Percentiles rank a stretch among this genome's conserved stretches.
Conservation (phyloP, 1,140 invertebrate genomes). For the Radopholus similis region DNA sequence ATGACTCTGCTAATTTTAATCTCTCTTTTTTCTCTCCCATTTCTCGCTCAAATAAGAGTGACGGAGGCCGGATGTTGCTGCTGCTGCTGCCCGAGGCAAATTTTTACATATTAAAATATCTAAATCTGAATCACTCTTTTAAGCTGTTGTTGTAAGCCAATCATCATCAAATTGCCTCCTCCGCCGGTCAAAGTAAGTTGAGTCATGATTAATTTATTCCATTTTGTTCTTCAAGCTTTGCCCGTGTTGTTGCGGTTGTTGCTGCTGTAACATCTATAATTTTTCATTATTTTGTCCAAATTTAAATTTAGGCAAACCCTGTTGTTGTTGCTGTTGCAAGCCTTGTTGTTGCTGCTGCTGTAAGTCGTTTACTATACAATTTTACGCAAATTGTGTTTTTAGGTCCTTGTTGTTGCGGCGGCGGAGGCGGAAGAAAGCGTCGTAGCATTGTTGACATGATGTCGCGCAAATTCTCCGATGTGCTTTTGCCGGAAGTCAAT, state of each 20-base stretch:
- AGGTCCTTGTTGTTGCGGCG: slow-evolving; percentile 15
- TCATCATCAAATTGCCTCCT: slow-evolving; percentile 26
- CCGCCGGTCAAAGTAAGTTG: slow-evolving; percentile 6
- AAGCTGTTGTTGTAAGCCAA: slow-evolving; percentile 32
- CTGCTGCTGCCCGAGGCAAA: slow-evolving; percentile 18
- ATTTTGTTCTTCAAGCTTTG: slow-evolving; percentile 4
- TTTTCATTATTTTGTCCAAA: not conserved
- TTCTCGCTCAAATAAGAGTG: not conserved
- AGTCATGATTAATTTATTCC: not conserved
- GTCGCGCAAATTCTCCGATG: slow-evolving; percentile 27
- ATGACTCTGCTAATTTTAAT: too few relatives aligned
- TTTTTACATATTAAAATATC: not conserved
- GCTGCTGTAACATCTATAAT: slow-evolving; percentile 16
- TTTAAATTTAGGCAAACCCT: slow-evolving; percentile 13
- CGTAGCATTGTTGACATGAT: slow-evolving; percentile 25
- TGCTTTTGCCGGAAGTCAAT: slow-evolving; percentile 24
- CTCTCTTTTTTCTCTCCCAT: not conserved
- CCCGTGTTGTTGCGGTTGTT: slow-evolving; percentile 27
- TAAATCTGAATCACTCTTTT: not conserved
- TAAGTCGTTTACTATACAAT: not conserved
- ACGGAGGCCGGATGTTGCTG: slow-evolving; percentile 23
- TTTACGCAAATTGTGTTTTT: not conserved
- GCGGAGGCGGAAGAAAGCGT: slow-evolving; percentile 24
- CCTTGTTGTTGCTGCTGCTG: slow-evolving; percentile 19
- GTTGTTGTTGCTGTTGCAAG: slow-evolving; percentile 31